A percentile compares a stretch with the other conserved stretches of the same genome.
phyloP scores from a whole-genome alignment of 2,797 vertebrate species.

The Sylvilagus floridanus region DNA sequence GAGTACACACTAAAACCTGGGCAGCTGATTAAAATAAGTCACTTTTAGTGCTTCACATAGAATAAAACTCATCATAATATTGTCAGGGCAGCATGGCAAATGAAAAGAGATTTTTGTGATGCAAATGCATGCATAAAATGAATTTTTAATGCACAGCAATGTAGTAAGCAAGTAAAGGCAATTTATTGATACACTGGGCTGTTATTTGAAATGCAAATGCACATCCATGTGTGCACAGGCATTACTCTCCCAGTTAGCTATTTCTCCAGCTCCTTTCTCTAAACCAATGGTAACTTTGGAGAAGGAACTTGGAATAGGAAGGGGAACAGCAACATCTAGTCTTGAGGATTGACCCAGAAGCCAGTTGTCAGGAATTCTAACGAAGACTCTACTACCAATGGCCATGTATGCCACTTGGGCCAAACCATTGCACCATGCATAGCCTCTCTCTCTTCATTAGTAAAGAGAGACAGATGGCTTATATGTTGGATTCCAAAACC shows the following conservation, averaged over 20 bases:
- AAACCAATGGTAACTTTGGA: conserved; percentile 1
- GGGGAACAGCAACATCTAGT: neutral
- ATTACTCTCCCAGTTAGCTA: conserved; percentile 21
- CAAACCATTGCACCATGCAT: neutral
- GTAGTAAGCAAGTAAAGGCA: conserved; percentile 18
- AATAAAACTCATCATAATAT: conserved; percentile 40
- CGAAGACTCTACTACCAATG: neutral
- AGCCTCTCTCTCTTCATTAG: neutral
- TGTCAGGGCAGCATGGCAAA: conserved; percentile 47
- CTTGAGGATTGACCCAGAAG: neutral
- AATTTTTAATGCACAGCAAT: conserved; percentile 16
- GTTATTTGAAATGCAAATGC: conserved; percentile 67
- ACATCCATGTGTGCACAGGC: neutral
- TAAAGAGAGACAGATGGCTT: neutral
- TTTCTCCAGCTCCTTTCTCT: neutral
- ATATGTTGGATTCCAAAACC: neutral
- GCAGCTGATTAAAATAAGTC: conserved; percentile 30
- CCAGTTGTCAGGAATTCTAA: neutral
- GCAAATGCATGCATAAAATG: neutral
- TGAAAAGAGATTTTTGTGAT: conserved; percentile 38
- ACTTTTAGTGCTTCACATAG: conserved; percentile 51
- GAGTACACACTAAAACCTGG: conserved; percentile 19
- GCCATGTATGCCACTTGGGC: neutral
- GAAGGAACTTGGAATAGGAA: neutral
- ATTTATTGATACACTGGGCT: conserved; percentile 42